These are phyloP conservation scores for Centropristis striata DNA, from an alignment of 2,113 vertebrate species.

Conservation along the genomic window DNA sequence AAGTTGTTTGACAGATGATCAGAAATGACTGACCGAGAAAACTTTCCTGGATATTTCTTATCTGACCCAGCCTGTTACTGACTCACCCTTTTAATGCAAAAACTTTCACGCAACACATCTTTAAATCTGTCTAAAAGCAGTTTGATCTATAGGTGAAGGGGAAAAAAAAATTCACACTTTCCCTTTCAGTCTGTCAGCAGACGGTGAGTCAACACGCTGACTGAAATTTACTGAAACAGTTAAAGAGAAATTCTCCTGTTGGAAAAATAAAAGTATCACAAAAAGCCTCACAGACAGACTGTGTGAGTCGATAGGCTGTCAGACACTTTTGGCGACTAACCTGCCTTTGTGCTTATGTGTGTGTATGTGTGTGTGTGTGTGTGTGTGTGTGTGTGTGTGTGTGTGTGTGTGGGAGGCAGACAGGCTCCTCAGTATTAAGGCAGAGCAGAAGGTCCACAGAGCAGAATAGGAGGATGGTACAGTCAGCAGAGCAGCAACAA, in stretches of 20 bases:
- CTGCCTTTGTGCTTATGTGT: background rate
- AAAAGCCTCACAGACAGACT: background rate
- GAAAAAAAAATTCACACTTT: too few species aligned
- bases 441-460: conserved; percentile 22
- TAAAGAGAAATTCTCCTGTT: background rate
- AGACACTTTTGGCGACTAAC: background rate
- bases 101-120: background rate
- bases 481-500: conserved; percentile 42
- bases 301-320: background rate
- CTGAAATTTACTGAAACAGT: background rate
- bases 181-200: background rate
- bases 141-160: background rate
- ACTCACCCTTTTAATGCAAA: background rate
- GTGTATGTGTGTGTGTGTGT: conserved; percentile 7
- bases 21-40: background rate
- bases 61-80: background rate
- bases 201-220: background rate
- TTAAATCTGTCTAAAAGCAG: background rate
- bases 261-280: too few species aligned
- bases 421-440: conserved; percentile 9
- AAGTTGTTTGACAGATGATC: background rate
- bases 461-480: conserved; percentile 56
- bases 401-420: conserved; percentile 1
- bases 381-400: conserved; percentile 18
- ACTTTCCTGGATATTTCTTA: background rate